Base-by-base conservation (phyloP, 2,113 vertebrate species). In the Atractosteus spatula region DNA sequence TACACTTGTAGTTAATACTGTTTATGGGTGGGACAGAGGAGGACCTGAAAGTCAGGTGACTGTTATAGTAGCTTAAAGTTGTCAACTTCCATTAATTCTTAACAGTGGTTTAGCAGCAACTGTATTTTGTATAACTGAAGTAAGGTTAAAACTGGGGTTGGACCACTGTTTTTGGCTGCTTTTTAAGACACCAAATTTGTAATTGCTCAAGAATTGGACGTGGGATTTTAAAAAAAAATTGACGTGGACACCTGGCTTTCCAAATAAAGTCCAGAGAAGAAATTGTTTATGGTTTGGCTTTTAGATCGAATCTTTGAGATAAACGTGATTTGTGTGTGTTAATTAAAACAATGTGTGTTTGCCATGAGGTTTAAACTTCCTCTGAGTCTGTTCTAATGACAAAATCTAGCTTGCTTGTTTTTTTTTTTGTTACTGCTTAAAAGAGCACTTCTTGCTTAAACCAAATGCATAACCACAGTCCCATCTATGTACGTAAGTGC, bases 1-100 rank as follows among this genome's bases (percentile, higher is more conserved):
- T 76, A 3, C 66, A 70, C 51, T 57, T 11, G 13, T 17, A 44
- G 64, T 78, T 81, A 78, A 69, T 83, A 80, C 66, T 84, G 83
- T 81, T 17, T 64, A 69, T 59, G 57, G 66, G 85, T 81, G 79
- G 71, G 89, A 86, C 88, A 93, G 92, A 94, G 90, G 89, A 91
- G 93, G 90, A 89, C 89, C 95, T 96, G 95, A 95, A 95, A 95
- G 94, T 94, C 90, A 92, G 91, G 88, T 87, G 89, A 84, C 92
- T 92, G 83, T 89, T 87, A 81, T 68, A 85, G 82, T 87, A 85
- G 80, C 76, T 71, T 79, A 41, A 65, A 8, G 10, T 65, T 59
- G 11, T 59, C 8, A 42, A 57, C 2, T 62, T 71, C 29, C 47
- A 55, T 7, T 56, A 69, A 69, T 55, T 51, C 45, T 72, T 69